Evolutionary conservation across 2,113 vertebrate genomes (phyloP), one percentile per base, ranked within the genome.

Genomic region (Mastomys natalensis): DNA sequence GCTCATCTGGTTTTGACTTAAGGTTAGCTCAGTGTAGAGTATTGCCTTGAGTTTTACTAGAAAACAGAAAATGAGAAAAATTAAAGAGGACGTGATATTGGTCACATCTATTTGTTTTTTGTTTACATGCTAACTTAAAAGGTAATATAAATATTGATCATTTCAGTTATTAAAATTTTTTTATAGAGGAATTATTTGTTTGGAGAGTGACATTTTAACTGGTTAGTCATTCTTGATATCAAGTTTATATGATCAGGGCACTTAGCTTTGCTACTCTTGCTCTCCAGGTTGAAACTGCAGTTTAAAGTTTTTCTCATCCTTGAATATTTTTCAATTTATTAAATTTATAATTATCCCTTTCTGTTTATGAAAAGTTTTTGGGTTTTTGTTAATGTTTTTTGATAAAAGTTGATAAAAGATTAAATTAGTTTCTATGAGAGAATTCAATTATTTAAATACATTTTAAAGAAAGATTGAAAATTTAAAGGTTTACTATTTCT

Each of bases 131-230:
- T 60, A 97, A 98, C 94, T 98, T 98, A 96, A 95, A 98, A 98
- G 97, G 95, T 91, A 88, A 96, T 97, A 94, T 96, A 85, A 97
- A 95, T 97, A 95, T 64, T 95, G 91, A 94, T 97, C 88, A 92
- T 95, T 96, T 93, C 72, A 96, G 43, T 43, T 87, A 92, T 58
- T 93, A 62, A 45, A 91, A 89, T 74, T 97, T 66, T 97, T 98
- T 40, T 91, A 0, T 76, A 98, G 64, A 72, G 85, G 34, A 93
- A 76, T 96, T 77, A 70, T 26, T 13, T 84, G 37, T 74, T 95
- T 53, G 68, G 45, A 90, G 76, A 91, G 58, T 29, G 62, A 22
- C 22, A 24, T 89, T 91, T 96, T 87, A 21, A 21, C 87, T 95
- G 37, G 78, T 60, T 62, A 89, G 86, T 87, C 51, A 76, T 16